phyloP scores from a whole-genome alignment of 2,888 invertebrate species.

The Drosophila aldrichi region DNA sequence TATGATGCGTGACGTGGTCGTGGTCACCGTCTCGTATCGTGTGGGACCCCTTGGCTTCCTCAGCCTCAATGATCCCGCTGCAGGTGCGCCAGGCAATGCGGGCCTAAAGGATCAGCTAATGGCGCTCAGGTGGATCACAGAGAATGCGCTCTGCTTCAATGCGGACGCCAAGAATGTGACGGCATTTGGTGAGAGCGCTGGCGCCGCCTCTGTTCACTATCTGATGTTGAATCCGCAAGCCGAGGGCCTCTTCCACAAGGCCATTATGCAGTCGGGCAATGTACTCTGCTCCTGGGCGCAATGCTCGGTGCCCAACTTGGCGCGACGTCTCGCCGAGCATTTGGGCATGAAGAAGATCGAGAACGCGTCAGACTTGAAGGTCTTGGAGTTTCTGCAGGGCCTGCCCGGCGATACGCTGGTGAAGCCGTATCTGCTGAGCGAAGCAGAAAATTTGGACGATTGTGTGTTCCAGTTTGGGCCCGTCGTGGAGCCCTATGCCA shows the following conservation, averaged over 20 bases:
- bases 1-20: conserved; percentile 85
- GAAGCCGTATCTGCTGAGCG: conserved; percentile 72
- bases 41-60: conserved; percentile 86
- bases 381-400: conserved; percentile 63
- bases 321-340: conserved; percentile 74
- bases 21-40: conserved; percentile 86
- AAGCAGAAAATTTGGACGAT: conserved; percentile 71
- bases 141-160: conserved; percentile 85
- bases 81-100: conserved; percentile 86
- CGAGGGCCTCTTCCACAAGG: conserved; percentile 83
- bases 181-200: conserved; percentile 86
- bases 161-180: conserved; percentile 86
- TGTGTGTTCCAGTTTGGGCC: conserved; percentile 83
- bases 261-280: conserved; percentile 82
- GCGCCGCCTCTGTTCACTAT: conserved; percentile 85
- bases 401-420: conserved; percentile 64
- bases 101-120: conserved; percentile 86
- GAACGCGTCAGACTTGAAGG: conserved; percentile 61
- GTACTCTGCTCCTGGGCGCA: conserved; percentile 79
- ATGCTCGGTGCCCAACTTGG: conserved; percentile 60
- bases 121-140: conserved; percentile 86
- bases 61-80: conserved; percentile 83
- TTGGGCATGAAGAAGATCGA: conserved; percentile 73
- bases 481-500: conserved; percentile 81
- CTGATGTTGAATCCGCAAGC: conserved; percentile 85